phyloP scores from a whole-genome alignment of 2,797 vertebrate species.

The Characodon lateralis region DNA sequence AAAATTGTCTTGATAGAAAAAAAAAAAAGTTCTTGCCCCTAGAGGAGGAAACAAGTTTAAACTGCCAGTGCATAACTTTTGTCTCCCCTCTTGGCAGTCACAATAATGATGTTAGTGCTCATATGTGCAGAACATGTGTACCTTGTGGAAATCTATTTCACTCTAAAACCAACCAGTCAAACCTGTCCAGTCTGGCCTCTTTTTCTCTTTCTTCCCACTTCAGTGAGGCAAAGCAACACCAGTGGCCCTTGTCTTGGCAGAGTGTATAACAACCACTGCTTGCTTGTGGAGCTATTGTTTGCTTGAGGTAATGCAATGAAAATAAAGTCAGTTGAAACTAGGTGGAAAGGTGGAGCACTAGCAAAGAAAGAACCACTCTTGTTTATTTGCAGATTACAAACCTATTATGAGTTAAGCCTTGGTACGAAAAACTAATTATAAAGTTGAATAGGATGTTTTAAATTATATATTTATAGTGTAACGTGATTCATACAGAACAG shows the following conservation, averaged over 20 bases:
- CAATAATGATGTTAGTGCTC: slow-evolving; percentile 4
- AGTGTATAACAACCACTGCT: slow-evolving; percentile 7
- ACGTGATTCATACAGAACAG: neutral
- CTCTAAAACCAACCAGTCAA: slow-evolving; percentile 2
- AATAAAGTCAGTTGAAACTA: neutral
- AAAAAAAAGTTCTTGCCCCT: neutral
- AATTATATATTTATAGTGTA: neutral
- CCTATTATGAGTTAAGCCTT: neutral
- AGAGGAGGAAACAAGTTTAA: slow-evolving; percentile 10
- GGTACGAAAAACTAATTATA: neutral
- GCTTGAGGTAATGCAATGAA: neutral
- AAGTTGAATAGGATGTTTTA: neutral
- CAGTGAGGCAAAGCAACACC: neutral
- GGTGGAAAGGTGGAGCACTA: neutral
- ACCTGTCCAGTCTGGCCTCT: neutral
- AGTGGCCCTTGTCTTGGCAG: slow-evolving; percentile 3
- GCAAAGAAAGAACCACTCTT: neutral
- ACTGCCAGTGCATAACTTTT: neutral
- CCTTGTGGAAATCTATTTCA: slow-evolving; percentile 6
- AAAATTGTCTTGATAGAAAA: neutral
- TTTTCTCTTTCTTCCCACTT: neutral
- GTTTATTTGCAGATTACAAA: neutral
- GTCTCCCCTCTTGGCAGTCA: slow-evolving; percentile 7
- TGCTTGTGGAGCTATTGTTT: neutral
- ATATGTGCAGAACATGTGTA: slow-evolving; percentile 6